Evolutionary conservation across 2,888 invertebrate genomes (phyloP), one percentile per base, ranked within the genome.

Genomic region (Pachycephus smyrnensis): DNA sequence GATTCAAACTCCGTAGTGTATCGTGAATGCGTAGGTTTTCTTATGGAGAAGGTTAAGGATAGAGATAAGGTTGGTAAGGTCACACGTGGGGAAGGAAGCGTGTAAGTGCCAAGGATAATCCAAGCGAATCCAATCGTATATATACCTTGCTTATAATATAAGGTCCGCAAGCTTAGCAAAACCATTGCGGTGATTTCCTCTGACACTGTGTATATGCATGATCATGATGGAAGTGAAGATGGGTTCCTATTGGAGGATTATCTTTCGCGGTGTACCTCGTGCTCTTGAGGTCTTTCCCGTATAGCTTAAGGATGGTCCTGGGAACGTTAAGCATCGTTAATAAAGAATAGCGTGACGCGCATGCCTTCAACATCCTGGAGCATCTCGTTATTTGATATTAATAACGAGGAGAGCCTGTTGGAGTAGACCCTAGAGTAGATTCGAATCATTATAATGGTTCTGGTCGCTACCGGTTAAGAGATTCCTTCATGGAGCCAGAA

Each of bases 361-460:
- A 87, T 88, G 86, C 89, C 86, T 87, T 87, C 85, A 86, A 85
- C 84, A 85, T 79, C 80, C 82, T 81, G 81, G 84, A 87, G 88
- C 88, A 88, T 89, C 90, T 91, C 89, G 91, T 90, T 91, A 90
- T 90, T 90, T 88, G 90, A 91, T 90, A 91, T 91, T 90, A 91
- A 91, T 91, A 90, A 91, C 89, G 87, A 88, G 87, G 55, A 55
- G 55, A 55, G 55, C 68, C 40, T 55, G 77, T 32, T 75, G 75
- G 73, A 75, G 69, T 71, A 79, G 76, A 76, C 79, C 75, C 81
- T 55, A 79, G 79, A 77, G 77, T 85, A 89, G 90, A 90, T 90
- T 88, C 88, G 88, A 90, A 90, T 90, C 89, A 87, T 90, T 89
- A 89, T 90, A 89, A 90, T 88, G 89, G 75, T 71, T 69, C 68